These are phyloP conservation scores for Hirtodrosophila cameraria DNA, from an alignment of 2,888 invertebrate species.

Conservation along the genomic window DNA sequence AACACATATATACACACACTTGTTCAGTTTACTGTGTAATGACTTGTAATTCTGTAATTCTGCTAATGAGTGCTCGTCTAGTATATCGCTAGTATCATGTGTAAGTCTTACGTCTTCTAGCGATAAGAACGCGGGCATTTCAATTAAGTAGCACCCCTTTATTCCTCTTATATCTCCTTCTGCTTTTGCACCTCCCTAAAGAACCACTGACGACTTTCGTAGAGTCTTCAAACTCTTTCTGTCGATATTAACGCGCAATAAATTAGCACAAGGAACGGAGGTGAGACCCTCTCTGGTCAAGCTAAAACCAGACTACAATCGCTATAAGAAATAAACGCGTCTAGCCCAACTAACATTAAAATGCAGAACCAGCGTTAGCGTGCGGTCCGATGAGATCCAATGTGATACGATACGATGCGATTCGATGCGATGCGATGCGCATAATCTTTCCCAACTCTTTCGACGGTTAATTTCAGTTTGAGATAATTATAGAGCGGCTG, in stretches of 20 bases:
- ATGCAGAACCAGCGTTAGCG: slow-evolving; percentile 62
- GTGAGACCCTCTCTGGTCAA: slow-evolving; percentile 43
- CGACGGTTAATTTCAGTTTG: slow-evolving; percentile 82
- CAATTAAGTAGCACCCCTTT: slow-evolving; percentile 54
- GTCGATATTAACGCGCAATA: slow-evolving; percentile 82
- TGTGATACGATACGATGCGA: slow-evolving; percentile 35
- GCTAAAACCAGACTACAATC: too few relatives aligned
- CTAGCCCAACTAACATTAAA: slow-evolving; percentile 45
- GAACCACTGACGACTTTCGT: too few relatives aligned
- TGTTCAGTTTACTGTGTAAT: slow-evolving; percentile 65
- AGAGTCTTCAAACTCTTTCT: slow-evolving; percentile 53
- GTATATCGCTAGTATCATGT: slow-evolving; percentile 45
- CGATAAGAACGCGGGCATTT: slow-evolving; percentile 73
- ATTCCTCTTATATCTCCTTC: background rate
- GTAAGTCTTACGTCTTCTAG: slow-evolving; percentile 67
- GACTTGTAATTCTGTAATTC: slow-evolving; percentile 82
- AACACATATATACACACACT: background rate
- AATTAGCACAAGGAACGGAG: slow-evolving; percentile 72
- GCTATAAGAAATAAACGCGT: background rate
- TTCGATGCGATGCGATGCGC: slow-evolving; percentile 59
- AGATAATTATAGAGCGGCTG: slow-evolving; percentile 83
- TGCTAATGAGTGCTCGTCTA: slow-evolving; percentile 76
- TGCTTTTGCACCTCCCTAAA: background rate
- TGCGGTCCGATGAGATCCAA: slow-evolving; percentile 27
- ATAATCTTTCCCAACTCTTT: slow-evolving; percentile 78